Evolutionary conservation across 2,888 invertebrate species (phyloP).

Genomic region (Cristatella mucedo): DNA sequence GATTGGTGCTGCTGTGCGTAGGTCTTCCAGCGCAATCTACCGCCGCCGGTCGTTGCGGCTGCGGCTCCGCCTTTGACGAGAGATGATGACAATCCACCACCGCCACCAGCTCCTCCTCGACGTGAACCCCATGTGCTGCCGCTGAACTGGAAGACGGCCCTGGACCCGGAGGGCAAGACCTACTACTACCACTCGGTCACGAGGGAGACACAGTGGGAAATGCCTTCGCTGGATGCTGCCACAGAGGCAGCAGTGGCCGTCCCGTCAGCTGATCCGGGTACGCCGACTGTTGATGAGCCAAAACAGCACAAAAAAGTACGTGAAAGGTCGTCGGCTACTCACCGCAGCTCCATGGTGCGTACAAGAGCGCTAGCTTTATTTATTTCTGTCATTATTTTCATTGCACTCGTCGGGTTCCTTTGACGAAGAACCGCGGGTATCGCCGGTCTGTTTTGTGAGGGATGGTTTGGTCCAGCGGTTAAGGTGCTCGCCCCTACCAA

Average conservation of each 20-base stretch:
- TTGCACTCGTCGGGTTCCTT: no score
- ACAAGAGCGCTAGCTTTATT: no score
- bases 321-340: no score
- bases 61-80: constrained; percentile 16
- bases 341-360: no score
- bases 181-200: constrained; percentile 68
- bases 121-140: no score
- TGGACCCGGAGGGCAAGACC: constrained; percentile 61
- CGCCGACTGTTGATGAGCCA: constrained; percentile 27
- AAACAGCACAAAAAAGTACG: no score
- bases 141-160: constrained; percentile 69
- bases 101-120: no score
- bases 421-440: no score
- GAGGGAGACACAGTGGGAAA: constrained; percentile 40
- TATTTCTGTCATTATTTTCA: no score
- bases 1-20: neutral
- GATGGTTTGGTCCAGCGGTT: no score
- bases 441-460: no score
- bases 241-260: constrained; percentile 26
- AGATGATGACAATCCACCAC: constrained; percentile 12
- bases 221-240: constrained; percentile 30
- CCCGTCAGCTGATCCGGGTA: constrained; percentile 30
- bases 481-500: no score
- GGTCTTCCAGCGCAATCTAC: neutral
- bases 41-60: constrained; percentile 17